Evolutionary conservation across 2,888 invertebrate species (phyloP).

Genomic region (Drosophila bunnanda): DNA sequence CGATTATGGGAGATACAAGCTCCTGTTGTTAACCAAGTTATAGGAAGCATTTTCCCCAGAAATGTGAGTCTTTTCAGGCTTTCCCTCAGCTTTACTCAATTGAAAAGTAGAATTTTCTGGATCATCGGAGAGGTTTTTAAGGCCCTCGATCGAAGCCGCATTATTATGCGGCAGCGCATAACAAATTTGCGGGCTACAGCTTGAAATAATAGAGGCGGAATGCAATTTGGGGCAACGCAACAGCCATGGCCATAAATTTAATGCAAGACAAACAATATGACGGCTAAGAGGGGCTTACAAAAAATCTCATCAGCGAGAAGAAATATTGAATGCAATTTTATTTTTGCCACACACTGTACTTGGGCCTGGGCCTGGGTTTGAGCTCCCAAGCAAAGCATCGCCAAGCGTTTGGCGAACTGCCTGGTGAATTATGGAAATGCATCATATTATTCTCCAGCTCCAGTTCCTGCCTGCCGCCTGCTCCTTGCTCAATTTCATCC

Average conservation of each 20-base stretch:
- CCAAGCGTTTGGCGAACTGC: conserved; percentile 52
- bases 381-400: conserved; percentile 39
- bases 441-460: conserved; percentile 56
- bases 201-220: conserved; percentile 37
- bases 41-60: background rate
- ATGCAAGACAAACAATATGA: conserved; percentile 58
- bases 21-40: conserved; percentile 5
- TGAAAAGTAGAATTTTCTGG: conserved; percentile 1
- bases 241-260: conserved; percentile 67
- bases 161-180: conserved; percentile 58
- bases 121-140: background rate
- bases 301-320: conserved; percentile 71
- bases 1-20: background rate
- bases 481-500: conserved; percentile 11
- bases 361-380: background rate
- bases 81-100: background rate
- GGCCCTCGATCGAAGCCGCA: conserved; percentile 34
- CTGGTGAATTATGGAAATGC: conserved; percentile 59
- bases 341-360: conserved; percentile 60
- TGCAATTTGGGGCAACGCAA: conserved; percentile 59
- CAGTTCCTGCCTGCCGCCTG: conserved; percentile 14
- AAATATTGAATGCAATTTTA: conserved; percentile 78
- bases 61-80: background rate
- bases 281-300: conserved; percentile 10
- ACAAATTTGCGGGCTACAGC: conserved; percentile 35